Conservation (phyloP, 2,888 invertebrate species). For the Oscheius sp. region DNA sequence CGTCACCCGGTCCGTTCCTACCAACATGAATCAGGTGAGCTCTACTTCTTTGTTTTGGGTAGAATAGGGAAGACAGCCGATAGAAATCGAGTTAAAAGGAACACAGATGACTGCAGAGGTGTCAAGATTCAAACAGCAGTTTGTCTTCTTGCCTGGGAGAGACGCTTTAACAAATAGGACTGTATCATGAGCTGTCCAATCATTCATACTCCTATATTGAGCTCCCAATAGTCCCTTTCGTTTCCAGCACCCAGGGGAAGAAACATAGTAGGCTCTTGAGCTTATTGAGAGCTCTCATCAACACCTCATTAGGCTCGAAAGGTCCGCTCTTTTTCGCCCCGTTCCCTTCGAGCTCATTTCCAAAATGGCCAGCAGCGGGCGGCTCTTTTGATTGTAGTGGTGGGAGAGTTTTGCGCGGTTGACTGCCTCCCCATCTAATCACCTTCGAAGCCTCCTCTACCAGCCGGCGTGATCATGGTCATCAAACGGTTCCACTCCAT, state of each 20-base stretch:
- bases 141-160: too few relatives aligned
- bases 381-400: conserved; percentile 35
- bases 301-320: conserved; percentile 24
- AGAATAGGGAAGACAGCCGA: too few relatives aligned
- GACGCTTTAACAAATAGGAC: too few relatives aligned
- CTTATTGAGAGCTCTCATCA: conserved; percentile 25
- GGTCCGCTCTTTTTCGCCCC: background rate
- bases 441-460: conserved; percentile 8
- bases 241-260: background rate
- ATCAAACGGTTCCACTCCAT: conserved; percentile 31
- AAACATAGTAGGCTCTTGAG: conserved; percentile 8
- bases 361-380: conserved; percentile 11
- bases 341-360: background rate
- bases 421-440: conserved; percentile 34
- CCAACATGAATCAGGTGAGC: conserved; percentile 34
- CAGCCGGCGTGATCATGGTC: conserved; percentile 19
- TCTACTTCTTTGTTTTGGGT: background rate
- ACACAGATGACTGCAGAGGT: too few relatives aligned
- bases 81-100: too few relatives aligned
- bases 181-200: too few relatives aligned
- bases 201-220: background rate
- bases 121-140: too few relatives aligned
- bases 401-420: conserved; percentile 26
- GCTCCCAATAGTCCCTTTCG: background rate
- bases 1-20: conserved; percentile 19